These are phyloP conservation scores for Lota lota DNA, from an alignment of 2,113 vertebrate species.

Conservation along the genomic window DNA sequence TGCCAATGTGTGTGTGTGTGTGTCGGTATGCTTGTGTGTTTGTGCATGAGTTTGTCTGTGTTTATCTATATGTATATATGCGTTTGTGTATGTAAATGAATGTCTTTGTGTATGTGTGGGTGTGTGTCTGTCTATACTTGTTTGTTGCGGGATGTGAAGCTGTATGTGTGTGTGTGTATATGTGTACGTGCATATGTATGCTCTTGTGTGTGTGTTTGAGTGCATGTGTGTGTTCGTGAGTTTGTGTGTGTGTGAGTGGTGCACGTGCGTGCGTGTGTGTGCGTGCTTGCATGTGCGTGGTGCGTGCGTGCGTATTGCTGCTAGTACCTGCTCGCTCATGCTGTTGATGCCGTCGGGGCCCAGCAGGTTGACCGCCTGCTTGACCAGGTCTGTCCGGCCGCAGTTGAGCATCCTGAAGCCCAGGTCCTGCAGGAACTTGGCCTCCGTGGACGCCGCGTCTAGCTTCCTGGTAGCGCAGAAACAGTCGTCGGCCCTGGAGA, in stretches of 20 bases:
- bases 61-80: too few species aligned
- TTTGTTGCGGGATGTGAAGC: too few species aligned
- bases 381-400: slow-evolving; percentile 76
- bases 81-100: too few species aligned
- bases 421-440: slow-evolving; percentile 76
- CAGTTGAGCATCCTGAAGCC: slow-evolving; percentile 81
- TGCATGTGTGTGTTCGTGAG: neutral
- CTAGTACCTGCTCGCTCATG: slow-evolving; percentile 75
- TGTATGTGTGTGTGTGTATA: neutral
- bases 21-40: too few species aligned
- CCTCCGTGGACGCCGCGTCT: slow-evolving; percentile 74
- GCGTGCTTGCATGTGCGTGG: neutral
- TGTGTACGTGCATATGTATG: neutral
- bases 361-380: slow-evolving; percentile 74
- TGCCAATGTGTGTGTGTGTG: too few species aligned
- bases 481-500: slow-evolving; percentile 72
- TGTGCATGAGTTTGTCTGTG: too few species aligned
- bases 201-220: neutral
- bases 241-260: too few species aligned
- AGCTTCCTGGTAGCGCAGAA: slow-evolving; percentile 72
- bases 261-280: too few species aligned
- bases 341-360: slow-evolving; percentile 77
- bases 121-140: neutral
- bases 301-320: neutral
- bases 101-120: too few species aligned